Evolutionary conservation across 2,888 invertebrate species (phyloP).

Genomic region (Phortica okadai): DNA sequence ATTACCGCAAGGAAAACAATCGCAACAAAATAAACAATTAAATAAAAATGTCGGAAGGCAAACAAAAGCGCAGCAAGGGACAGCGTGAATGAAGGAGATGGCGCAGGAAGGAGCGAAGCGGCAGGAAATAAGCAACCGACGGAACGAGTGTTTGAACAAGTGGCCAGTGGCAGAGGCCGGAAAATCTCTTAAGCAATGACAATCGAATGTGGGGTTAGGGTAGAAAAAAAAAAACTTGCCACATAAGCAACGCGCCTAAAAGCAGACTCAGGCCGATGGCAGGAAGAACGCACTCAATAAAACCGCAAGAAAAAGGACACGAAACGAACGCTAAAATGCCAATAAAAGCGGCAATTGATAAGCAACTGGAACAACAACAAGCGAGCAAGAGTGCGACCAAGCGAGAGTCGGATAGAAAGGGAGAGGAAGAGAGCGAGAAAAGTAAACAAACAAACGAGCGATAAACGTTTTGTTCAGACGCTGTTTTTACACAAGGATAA

Average conservation of each 20-base stretch:
- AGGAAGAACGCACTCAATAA: conserved; percentile 56
- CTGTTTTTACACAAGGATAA: conserved; percentile 44
- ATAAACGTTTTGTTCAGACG: conserved; percentile 48
- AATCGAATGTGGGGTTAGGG: conserved; percentile 26
- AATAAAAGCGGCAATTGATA: conserved; percentile 70
- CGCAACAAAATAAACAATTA: conserved; percentile 67
- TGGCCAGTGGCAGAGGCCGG: conserved; percentile 18
- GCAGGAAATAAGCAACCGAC: neutral
- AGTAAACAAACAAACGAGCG: conserved; percentile 58
- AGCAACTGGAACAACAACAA: conserved; percentile 58
- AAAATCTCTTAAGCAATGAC: conserved; percentile 48
- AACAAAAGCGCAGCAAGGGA: conserved; percentile 33
- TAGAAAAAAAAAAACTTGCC: conserved; percentile 30
- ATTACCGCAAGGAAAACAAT: conserved; percentile 62
- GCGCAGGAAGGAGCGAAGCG: neutral
- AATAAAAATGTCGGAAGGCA: conserved; percentile 50
- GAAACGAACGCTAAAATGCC: conserved; percentile 56
- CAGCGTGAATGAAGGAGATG: conserved; percentile 26
- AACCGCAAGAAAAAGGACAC: conserved; percentile 29
- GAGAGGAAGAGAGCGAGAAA: neutral
- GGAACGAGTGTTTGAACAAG: neutral
- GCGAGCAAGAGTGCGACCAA: conserved; percentile 58
- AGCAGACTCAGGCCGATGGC: conserved; percentile 42
- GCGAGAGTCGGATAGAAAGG: conserved; percentile 29
- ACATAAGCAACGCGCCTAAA: conserved; percentile 48